Percentiles rank a stretch among this genome's conserved stretches.
Evolutionary conservation across 1,140 invertebrate genomes (phyloP).

Genomic region (Macrotrachela quadricornifera): DNA sequence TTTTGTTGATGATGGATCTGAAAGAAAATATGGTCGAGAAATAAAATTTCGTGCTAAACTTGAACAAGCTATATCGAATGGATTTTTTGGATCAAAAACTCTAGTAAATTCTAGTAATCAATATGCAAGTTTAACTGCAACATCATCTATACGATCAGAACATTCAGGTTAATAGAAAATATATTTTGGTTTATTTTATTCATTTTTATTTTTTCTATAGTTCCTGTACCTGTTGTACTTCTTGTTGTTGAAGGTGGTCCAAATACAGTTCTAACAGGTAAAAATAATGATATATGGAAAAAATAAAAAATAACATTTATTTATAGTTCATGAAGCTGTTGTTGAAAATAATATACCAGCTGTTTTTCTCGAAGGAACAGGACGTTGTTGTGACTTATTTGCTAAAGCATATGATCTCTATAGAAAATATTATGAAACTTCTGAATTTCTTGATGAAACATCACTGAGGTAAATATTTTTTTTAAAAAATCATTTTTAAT

Average conservation of each 20-base stretch:
- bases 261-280: constrained; percentile 23
- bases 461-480: no score
- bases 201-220: constrained; percentile 16
- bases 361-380: constrained; percentile 7
- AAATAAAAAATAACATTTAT: no score
- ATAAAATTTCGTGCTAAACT: constrained; percentile 22
- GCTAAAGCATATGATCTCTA: background rate
- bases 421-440: no score
- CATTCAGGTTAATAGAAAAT: no score
- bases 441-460: no score
- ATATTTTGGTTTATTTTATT: background rate
- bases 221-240: constrained; percentile 21
- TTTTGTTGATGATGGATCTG: constrained; percentile 28
- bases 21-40: constrained; percentile 22
- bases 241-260: constrained; percentile 30
- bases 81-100: no score
- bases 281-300: background rate
- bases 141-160: no score
- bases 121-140: no score
- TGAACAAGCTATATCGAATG: constrained; percentile 12
- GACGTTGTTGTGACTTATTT: constrained; percentile 6
- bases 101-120: no score
- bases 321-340: no score
- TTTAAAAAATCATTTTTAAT: no score
- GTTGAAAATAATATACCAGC: constrained; percentile 1